Percentiles rank a stretch among this genome's conserved stretches.
Evolutionary conservation across 2,113 vertebrate species (phyloP).

Genomic region (Romanogobio albipinnatus): DNA sequence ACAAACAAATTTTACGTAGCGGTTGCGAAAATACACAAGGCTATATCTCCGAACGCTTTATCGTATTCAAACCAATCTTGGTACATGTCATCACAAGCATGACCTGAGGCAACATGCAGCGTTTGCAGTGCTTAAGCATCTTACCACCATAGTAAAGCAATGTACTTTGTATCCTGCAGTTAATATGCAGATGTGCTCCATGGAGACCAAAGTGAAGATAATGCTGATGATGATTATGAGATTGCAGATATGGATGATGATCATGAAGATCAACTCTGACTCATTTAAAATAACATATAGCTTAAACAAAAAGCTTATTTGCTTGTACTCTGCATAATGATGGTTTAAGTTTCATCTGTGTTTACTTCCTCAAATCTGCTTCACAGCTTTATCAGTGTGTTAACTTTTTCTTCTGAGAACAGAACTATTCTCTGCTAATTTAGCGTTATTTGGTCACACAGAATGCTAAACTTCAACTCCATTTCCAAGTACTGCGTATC

Average conservation of each 20-base stretch:
- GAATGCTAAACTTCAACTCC: background rate
- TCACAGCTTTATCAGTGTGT: background rate
- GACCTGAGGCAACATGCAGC: too few relatives aligned
- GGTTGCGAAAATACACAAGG: too few relatives aligned
- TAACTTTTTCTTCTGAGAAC: background rate
- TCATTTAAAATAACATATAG: too few relatives aligned
- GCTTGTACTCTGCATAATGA: background rate
- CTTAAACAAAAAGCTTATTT: background rate
- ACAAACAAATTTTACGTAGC: too few relatives aligned
- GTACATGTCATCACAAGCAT: too few relatives aligned
- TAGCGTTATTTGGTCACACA: background rate
- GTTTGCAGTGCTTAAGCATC: too few relatives aligned
- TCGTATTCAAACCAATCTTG: too few relatives aligned
- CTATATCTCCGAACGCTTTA: too few relatives aligned
- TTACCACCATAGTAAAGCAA: too few relatives aligned
- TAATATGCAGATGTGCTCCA: too few relatives aligned
- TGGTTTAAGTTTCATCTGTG: background rate
- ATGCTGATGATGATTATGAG: background rate
- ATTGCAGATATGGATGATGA: background rate
- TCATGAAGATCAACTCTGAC: background rate
- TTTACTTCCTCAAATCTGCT: background rate
- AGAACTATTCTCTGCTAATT: background rate
- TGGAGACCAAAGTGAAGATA: too few relatives aligned
- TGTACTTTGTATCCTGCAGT: too few relatives aligned
- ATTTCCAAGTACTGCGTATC: background rate